phyloP scores from a whole-genome alignment of 2,113 vertebrate species.

The Tursiops truncatus region DNA sequence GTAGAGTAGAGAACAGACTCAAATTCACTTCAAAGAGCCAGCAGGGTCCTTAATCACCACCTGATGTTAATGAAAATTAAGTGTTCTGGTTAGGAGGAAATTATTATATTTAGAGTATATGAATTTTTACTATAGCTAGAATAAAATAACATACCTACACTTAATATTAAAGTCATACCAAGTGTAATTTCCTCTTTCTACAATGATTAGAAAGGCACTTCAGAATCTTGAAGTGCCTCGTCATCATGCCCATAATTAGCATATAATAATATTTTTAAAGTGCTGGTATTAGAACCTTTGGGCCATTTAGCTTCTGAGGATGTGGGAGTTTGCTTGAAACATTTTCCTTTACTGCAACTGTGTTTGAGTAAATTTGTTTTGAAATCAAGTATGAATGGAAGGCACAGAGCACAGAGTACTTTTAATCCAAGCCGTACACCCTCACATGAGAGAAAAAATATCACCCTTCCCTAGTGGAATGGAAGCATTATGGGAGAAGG shows the following conservation, averaged over 20 bases:
- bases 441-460: not conserved
- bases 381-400: not conserved
- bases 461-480: not conserved
- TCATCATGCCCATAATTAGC: constrained; percentile 27
- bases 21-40: not conserved
- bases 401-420: not conserved
- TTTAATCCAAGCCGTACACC: not conserved
- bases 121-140: constrained; percentile 10
- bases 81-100: constrained; percentile 11
- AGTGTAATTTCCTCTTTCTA: constrained; percentile 4
- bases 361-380: constrained; percentile 38
- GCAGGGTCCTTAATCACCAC: not conserved
- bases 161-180: constrained; percentile 35
- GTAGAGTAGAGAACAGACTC: not conserved
- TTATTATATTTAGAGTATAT: not conserved
- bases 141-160: not conserved
- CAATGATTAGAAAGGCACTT: constrained; percentile 36
- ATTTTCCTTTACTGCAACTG: not conserved
- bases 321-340: constrained; percentile 30
- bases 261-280: constrained; percentile 41
- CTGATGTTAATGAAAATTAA: not conserved
- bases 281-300: not conserved
- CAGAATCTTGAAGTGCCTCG: constrained; percentile 26
- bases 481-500: not conserved
- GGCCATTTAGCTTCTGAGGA: not conserved